Evolutionary conservation across 2,797 vertebrate species (phyloP).

Genomic region (Tarsius wallacei): DNA sequence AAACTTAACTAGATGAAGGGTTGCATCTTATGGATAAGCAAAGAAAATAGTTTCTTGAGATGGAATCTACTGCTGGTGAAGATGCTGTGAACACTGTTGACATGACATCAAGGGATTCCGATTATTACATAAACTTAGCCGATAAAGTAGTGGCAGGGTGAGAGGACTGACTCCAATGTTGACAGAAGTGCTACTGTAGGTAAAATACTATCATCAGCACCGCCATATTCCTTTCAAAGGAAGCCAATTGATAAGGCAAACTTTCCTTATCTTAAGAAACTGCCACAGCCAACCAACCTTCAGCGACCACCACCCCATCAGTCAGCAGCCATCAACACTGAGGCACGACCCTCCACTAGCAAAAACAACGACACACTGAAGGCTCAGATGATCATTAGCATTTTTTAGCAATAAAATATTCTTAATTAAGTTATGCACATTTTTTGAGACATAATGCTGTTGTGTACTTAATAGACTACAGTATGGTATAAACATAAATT

Average conservation of each 20-base stretch:
- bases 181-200: not conserved
- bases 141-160: not conserved
- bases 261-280: not conserved
- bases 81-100: not conserved
- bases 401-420: not conserved
- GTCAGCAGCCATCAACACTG: not conserved
- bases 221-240: not conserved
- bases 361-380: not conserved
- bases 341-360: not conserved
- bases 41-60: not conserved
- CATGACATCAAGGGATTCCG: not conserved
- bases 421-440: not conserved
- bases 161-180: not conserved
- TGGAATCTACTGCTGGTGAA: not conserved
- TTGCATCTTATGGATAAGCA: not conserved
- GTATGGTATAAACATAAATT: not conserved
- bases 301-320: not conserved
- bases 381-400: not conserved
- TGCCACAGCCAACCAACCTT: not conserved
- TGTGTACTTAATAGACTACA: not conserved
- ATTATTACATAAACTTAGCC: not conserved
- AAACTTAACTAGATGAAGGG: not conserved
- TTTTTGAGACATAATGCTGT: not conserved
- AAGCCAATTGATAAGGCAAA: not conserved
- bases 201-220: not conserved